Base-by-base conservation (phyloP, 1,140 invertebrate species). In the Pachypsylla venusta region DNA sequence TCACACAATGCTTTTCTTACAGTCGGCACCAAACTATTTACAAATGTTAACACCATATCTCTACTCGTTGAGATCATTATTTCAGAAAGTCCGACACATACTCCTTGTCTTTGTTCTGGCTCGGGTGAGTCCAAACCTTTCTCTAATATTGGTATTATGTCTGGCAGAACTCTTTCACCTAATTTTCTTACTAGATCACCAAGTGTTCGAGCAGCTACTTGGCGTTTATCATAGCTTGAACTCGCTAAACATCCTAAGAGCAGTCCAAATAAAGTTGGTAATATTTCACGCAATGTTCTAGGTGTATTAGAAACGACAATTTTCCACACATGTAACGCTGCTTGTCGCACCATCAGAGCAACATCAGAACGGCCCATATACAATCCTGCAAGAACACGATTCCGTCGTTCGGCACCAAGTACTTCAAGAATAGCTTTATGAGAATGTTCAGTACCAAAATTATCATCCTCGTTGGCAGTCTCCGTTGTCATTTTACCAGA, bases 401-500 rank as follows among this genome's bases (percentile, higher is more conserved):
- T 97, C 57, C 94, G 76, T 55, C 93, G 75, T 64, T 97, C 92
- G 2, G 78, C 78, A 10, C 96, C 95, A 3, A 98, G 75, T 4
- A 88, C 83, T 20, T 78, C 79, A 58, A 96, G 85, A 63, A 99
- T 97, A 1, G 90, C 72, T 65, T 74, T 74, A 66, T 97, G 91
- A 0, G 93, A 96, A 65, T 92, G 86, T 73, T 98, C 95, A 0
- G 96, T 98, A 56, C 95, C 96, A 74, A 99, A 97, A 71, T 98
- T 99, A 69, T 99, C 96, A 73, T 99, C 96, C 70, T 99, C 96
- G 65, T 87, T 89, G 2, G 92, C 91, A 1, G 93, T 98, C 74
- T 97, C 93, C 0, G 96, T 98, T 14, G 90, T 95, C 93, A 98
- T 98, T 74, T 99, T 99, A 53, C 95, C 95, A 56, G 91, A 89